Conservation (phyloP, 2,888 invertebrate genomes). For the Abrostola tripartita region DNA sequence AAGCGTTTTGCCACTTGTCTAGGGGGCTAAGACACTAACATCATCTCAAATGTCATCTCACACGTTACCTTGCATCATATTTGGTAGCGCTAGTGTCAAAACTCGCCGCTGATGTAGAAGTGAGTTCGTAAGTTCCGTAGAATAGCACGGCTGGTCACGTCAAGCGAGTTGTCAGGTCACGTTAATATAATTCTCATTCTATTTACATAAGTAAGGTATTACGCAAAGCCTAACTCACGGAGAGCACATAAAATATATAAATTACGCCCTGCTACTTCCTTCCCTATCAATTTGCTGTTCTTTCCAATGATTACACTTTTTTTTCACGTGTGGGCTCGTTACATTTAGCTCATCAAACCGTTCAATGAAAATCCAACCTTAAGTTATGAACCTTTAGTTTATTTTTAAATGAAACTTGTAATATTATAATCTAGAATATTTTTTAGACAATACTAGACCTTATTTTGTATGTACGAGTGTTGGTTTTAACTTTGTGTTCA, state of each 20-base stretch:
- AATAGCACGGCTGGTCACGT: too few species aligned
- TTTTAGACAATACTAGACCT: conserved; percentile 18
- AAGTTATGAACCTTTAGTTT: rapidly evolving
- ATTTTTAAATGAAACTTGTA: conserved; percentile 1
- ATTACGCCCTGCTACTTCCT: conserved; percentile 48
- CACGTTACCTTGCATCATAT: too few species aligned
- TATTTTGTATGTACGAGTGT: not conserved
- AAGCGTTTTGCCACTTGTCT: too few species aligned
- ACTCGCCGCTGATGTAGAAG: too few species aligned
- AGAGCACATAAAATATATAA: conserved; percentile 22
- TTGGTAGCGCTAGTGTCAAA: too few species aligned
- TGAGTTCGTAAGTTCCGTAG: too few species aligned
- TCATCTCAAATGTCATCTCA: too few species aligned
- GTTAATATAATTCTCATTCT: not conserved
- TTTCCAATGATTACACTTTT: conserved; percentile 54
- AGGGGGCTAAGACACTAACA: too few species aligned
- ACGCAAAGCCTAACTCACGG: conserved; percentile 29
- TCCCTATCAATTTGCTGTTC: conserved; percentile 39
- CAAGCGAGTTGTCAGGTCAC: too few species aligned
- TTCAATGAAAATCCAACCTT: conserved; percentile 12
- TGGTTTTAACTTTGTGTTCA: conserved; percentile 14
- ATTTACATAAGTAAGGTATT: conserved; percentile 14
- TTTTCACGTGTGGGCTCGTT: conserved; percentile 53
- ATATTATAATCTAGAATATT: not conserved
- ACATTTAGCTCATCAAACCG: conserved; percentile 7